phyloP scores from a whole-genome alignment of 2,888 invertebrate species.

The Dilophus febrilis region DNA sequence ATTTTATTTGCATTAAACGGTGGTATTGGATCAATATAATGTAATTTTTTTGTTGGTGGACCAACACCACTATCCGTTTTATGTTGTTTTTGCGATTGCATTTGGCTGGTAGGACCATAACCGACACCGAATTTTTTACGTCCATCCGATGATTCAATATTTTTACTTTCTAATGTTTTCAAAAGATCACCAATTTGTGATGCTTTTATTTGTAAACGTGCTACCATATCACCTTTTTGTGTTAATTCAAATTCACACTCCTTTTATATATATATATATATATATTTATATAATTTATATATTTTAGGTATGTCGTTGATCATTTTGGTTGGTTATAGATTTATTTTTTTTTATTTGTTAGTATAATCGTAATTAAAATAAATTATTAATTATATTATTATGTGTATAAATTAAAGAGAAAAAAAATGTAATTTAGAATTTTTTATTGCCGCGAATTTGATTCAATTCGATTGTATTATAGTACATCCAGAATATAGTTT shows the following conservation, averaged over 20 bases:
- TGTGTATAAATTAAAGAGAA: constrained; percentile 1
- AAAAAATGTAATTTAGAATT: no score
- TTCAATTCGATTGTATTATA: no score
- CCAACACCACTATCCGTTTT: constrained; percentile 19
- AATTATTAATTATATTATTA: background rate
- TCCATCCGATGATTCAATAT: constrained; percentile 20
- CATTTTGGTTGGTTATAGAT: background rate
- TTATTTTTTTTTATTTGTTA: background rate
- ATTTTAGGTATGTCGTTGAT: background rate
- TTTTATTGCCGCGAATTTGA: no score
- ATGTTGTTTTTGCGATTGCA: constrained; percentile 19
- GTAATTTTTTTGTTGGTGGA: constrained; percentile 27
- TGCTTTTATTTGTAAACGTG: constrained; percentile 86
- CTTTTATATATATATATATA: constrained; percentile 31
- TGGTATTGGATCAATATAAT: constrained; percentile 28
- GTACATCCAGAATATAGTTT: no score
- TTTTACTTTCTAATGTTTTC: constrained; percentile 63
- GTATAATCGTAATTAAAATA: background rate
- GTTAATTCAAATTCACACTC: constrained; percentile 91
- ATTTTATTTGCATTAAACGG: constrained; percentile 34
- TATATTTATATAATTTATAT: background rate
- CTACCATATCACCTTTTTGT: constrained; percentile 91
- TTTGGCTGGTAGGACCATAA: constrained; percentile 23
- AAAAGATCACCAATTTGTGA: constrained; percentile 89
- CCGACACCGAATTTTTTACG: constrained; percentile 15